Conservation (phyloP, 2,888 invertebrate species). For the Eupithecia subumbrata region DNA sequence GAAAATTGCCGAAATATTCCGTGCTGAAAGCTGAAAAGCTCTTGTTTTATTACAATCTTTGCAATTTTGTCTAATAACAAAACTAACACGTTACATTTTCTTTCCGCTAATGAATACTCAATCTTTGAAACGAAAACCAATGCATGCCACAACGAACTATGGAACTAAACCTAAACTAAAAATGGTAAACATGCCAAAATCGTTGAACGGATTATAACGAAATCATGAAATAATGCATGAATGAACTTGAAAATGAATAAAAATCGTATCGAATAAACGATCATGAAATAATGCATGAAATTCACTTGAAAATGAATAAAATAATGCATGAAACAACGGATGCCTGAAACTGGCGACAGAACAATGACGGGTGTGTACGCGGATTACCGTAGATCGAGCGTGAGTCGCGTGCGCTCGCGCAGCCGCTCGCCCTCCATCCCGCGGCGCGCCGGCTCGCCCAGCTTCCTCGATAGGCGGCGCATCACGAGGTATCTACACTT, state of each 20-base stretch:
- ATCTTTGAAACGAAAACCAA: conserved; percentile 25
- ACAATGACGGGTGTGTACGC: conserved; percentile 83
- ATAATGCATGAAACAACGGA: conserved; percentile 7
- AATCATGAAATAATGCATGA: background rate
- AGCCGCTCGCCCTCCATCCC: conserved; percentile 94
- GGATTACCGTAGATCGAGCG: conserved; percentile 81
- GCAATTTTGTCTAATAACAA: conserved; percentile 4
- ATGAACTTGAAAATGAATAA: background rate
- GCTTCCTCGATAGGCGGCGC: conserved; percentile 95
- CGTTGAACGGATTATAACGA: background rate
- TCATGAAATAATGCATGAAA: conserved; percentile 13
- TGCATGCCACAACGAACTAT: conserved; percentile 26
- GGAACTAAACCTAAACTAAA: conserved; percentile 7
- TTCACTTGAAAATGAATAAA: background rate
- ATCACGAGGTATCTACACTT: conserved; percentile 94
- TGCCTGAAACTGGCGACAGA: conserved; percentile 52
- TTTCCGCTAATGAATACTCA: conserved; percentile 34
- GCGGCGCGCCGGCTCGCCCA: conserved; percentile 95
- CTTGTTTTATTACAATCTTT: background rate
- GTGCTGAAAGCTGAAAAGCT: background rate
- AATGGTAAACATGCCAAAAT: conserved; percentile 2
- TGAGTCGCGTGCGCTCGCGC: conserved; percentile 79
- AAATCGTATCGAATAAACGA: background rate
- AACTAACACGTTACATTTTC: conserved; percentile 33
- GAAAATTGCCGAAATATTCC: background rate